Base-by-base conservation (phyloP, 2,888 invertebrate genomes). In the Hybos culiciformis region DNA sequence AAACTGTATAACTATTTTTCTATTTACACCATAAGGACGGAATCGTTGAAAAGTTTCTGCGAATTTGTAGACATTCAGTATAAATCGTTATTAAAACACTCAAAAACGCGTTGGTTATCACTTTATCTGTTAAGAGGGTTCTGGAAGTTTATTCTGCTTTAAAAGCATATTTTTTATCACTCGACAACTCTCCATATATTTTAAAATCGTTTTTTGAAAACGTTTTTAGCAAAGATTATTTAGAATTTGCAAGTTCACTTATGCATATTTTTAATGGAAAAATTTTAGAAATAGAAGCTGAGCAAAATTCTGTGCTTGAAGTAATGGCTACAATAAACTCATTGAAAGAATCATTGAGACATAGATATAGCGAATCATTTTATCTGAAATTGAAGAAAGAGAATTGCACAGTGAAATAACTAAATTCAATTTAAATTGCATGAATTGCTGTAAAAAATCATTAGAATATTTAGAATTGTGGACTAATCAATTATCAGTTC, bases 51-150 rank as follows among this genome's bases (percentile, higher is more conserved):
- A 37, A 23, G 14, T 38, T 39, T 39, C 19, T 19, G 20, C 14
- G 39, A 29, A 18, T 39, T 31, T 8, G 31, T 39, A 4, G 39
- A 39, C 19, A 39, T 39, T 29, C n/a, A 41, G 21, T 41, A 41
- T 18, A 41, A 34, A 12, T 21, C 39, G 4, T 24, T 39, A 15
- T 23, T 41, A 21, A 21, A 41, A 21, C 41, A 34, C 18, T 41
- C 41, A 21, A 41, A 34, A 34, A 41, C 41, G n/a, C 33, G 36
- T 21, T 41, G 41, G 34, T 34, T 41, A 11, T 39, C 39, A 31
- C 39, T 39, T 20, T 39, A 29, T 19, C 39, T 18, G 26, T 39
- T 24, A 29, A 39, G 4, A 32, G 32, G 17, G 4, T 32, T 32
- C 17, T 32, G 9, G 12, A 32, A 11, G 17, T 32, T 15, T 32